Evolutionary conservation across 2,888 invertebrate species (phyloP).

Genomic region (Molanna angustata): DNA sequence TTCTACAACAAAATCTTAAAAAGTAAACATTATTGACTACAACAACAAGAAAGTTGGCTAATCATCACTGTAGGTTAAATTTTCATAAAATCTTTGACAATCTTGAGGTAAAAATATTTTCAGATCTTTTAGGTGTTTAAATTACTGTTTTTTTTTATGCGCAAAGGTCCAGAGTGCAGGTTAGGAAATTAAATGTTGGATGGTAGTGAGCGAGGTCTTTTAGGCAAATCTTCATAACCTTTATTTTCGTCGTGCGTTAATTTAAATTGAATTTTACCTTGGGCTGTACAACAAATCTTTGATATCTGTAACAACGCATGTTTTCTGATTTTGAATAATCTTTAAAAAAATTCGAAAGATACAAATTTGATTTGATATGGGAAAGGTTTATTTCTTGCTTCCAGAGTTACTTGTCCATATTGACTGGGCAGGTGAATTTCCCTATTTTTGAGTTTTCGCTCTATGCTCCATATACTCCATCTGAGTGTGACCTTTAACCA

Average conservation of each 20-base stretch:
- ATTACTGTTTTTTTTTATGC: not conserved
- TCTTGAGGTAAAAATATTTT: not conserved
- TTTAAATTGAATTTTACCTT: not conserved
- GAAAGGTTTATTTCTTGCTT: slow-evolving; percentile 4
- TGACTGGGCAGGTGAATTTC: slow-evolving; percentile 4
- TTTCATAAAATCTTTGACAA: not conserved
- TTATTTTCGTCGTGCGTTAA: not conserved
- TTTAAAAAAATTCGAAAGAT: not conserved
- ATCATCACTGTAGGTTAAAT: not conserved
- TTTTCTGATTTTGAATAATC: not conserved
- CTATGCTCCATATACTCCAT: not conserved
- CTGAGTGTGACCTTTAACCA: slow-evolving; percentile 6
- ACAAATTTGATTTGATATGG: slow-evolving; percentile 1
- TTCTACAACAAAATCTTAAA: not conserved
- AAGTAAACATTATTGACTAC: not conserved
- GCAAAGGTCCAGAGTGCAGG: not conserved
- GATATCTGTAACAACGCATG: not conserved
- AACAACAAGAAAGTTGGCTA: not conserved
- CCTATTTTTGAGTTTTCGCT: slow-evolving; percentile 5
- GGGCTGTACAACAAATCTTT: not conserved
- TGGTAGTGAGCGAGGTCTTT: not conserved
- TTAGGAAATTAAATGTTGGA: not conserved
- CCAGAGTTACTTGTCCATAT: slow-evolving; percentile 2
- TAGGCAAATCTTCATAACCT: not conserved
- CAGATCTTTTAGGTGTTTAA: not conserved